Base-by-base conservation (phyloP, 1,140 invertebrate genomes). In the Pentalonia nigronervosa region DNA sequence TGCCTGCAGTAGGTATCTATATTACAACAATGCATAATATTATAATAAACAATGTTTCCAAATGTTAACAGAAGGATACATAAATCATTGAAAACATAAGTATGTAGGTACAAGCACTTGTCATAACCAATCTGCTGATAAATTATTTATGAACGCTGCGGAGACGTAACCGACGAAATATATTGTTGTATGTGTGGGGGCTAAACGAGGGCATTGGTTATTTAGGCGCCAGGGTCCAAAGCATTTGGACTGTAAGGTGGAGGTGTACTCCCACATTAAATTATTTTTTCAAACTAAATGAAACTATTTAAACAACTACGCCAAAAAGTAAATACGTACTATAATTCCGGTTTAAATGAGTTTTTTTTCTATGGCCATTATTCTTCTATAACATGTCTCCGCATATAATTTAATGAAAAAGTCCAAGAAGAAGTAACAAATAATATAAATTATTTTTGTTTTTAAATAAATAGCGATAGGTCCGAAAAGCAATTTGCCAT, bases 21-120 rank as follows among this genome's bases (percentile, higher is more conserved):
- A 21, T 83, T 41, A 45, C 30, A 76, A 76, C 60, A 30, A 47
- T 86, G 23, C 84, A 20, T 41, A 41, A 2, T 48, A 87, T n/a
- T 34, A 50, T 87, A 4, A 53, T 53, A 21, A 2, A 87, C 30
- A 87, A 87, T 34, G 47, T 87, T 84, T 84, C 41, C 9, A 84
- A 45, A 84, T 84, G 11, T 45, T 50, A 87, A 87, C 86, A 87
- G 86, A 87, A 87, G 86, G 47, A 87, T 87, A 87, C 86, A 87
- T 87, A 87, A 87, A 87, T 87, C 86, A 87, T 48, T 34, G 14
- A 34, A 87, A 48, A 84, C 23, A 84, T 41, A 87, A 87, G 47
- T 50, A n/a, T 48, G 34, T 48, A 21, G 30, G 23, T 87, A 48
- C 23, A 86, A 48, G 14, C n/a, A 87, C 86, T 87, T 87, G 45